Evolutionary conservation across 2,113 vertebrate genomes (phyloP).

Genomic region (Todiramphus saurophagus): DNA sequence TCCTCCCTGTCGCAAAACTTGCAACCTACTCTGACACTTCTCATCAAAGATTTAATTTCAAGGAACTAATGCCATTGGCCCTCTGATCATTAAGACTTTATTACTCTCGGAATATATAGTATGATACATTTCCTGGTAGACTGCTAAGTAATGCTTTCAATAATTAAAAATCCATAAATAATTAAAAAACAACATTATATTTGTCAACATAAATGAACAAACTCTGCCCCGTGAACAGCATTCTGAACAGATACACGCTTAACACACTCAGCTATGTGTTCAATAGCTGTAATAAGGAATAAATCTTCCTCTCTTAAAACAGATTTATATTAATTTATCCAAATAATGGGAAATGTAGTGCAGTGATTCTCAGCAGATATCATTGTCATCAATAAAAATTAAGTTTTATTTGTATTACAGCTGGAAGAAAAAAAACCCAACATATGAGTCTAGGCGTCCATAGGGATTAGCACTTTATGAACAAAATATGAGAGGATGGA

Average conservation of each 20-base stretch:
- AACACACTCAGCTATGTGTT: neutral
- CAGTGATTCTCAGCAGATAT: neutral
- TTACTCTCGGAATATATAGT: slow-evolving; percentile 26
- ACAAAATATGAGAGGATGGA: neutral
- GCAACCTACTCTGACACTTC: neutral
- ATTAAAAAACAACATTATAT: slow-evolving; percentile 54
- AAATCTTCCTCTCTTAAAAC: slow-evolving; percentile 3
- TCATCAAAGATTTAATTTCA: slow-evolving; percentile 48
- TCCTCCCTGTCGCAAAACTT: slow-evolving; percentile 1
- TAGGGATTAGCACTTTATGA: neutral
- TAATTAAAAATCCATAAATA: slow-evolving; percentile 70
- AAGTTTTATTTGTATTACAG: neutral
- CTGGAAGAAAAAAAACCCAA: neutral
- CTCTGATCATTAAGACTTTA: slow-evolving; percentile 37
- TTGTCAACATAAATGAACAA: slow-evolving; percentile 62
- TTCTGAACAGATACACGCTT: neutral
- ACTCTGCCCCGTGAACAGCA: neutral
- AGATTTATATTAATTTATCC: neutral
- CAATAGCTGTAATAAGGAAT: neutral
- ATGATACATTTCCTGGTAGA: slow-evolving; percentile 49
- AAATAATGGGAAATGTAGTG: neutral
- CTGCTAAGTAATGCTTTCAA: slow-evolving; percentile 49
- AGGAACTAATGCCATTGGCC: neutral
- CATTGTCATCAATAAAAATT: neutral
- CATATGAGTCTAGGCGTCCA: neutral